Evolutionary conservation across 2,888 invertebrate species (phyloP), one percentile per base, ranked within the genome.

Genomic region (Cybosia mesomella): DNA sequence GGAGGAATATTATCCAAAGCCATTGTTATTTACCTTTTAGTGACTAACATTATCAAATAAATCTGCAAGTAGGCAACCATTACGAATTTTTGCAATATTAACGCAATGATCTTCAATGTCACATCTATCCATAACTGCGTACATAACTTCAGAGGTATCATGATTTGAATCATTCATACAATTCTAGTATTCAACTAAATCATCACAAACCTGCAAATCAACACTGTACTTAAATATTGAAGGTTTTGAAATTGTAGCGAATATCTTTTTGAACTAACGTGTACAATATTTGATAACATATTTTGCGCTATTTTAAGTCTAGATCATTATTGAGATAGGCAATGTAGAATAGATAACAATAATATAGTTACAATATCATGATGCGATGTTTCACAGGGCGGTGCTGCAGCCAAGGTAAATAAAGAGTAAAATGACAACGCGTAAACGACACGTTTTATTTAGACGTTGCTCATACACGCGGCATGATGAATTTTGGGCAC

Each of bases 351-450:
- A 78, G 69, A 71, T 67, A 66, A 61, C 68, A 75, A 66, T 77
- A 73, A 76, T 79, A 72, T 72, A 66, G 80, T 85, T 84, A 85
- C 81, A 83, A 85, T 81, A 85, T 83, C 84, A 77, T 85, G 78
- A 86, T 89, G 83, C 85, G 78, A 80, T 81, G 74, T 82, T 92
- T 87, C 93, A 88, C 95, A 95, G 95, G 95, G 95, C 84, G 92
- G 93, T 83, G 94, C 89, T 81, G 92, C 92, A 83, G 91, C 88
- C 85, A 95, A 95, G 95, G 95, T 95, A 95, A 94, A 85, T 87
- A 84, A 80, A 75, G 73, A 74, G 79, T 79, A 81, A 77, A 81
- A 73, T 78, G 68, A 80, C 74, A 76, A 83, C 79, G 82, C 72
- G 82, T 79, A 76, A 76, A 71, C 75, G 80, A 84, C 79, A 85